Evolutionary conservation across 2,888 invertebrate species (phyloP).

Genomic region (Agrotis exclamationis): DNA sequence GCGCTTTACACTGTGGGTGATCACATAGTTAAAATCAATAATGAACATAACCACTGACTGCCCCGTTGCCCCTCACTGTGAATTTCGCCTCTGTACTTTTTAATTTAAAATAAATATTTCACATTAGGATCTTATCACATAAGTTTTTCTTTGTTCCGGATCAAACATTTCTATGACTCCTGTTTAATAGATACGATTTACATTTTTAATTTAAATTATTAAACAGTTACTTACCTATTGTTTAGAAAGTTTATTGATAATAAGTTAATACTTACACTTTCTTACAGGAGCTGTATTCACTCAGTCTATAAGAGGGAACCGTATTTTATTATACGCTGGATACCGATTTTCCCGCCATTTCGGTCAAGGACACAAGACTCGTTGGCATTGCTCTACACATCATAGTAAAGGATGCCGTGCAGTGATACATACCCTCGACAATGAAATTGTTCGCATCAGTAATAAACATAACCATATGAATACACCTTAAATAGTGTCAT

Average conservation of each 20-base stretch:
- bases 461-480: slow-evolving; percentile 20
- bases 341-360: slow-evolving; percentile 32
- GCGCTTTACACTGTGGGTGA: neutral
- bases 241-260: neutral
- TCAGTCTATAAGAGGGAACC: slow-evolving; percentile 24
- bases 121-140: too few species aligned
- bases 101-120: too few species aligned
- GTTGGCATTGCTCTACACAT: slow-evolving; percentile 74
- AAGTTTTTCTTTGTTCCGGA: too few species aligned
- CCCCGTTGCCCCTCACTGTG: too few species aligned
- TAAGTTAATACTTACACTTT: neutral
- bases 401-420: slow-evolving; percentile 72
- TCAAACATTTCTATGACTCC: too few species aligned
- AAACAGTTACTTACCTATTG: neutral
- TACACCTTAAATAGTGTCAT: too few species aligned
- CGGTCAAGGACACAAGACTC: slow-evolving; percentile 61
- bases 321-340: slow-evolving; percentile 26
- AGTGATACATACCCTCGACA: slow-evolving; percentile 62
- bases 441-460: slow-evolving; percentile 57
- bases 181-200: too few species aligned
- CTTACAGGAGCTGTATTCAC: slow-evolving; percentile 4
- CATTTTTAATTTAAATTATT: too few species aligned
- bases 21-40: neutral
- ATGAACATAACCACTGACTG: neutral
- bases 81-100: too few species aligned